A percentile compares a stretch with the other conserved stretches of the same genome.
phyloP scores from a whole-genome alignment of 2,797 vertebrate species.

The Erithacus rubecula region DNA sequence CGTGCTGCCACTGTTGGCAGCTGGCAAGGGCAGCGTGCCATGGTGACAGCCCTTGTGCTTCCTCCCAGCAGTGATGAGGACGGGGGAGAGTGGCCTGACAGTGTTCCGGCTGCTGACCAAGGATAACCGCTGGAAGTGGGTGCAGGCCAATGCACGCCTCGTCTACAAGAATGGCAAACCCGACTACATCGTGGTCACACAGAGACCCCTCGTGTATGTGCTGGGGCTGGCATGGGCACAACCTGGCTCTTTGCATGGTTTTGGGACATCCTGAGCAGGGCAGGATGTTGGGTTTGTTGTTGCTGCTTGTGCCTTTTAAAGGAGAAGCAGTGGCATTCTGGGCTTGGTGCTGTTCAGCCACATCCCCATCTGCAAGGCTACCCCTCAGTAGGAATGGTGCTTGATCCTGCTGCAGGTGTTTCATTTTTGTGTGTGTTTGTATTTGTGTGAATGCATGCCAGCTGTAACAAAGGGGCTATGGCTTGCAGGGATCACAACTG shows the following conservation, averaged over 20 bases:
- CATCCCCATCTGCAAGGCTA: neutral
- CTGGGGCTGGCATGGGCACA: neutral
- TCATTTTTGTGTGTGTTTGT: neutral
- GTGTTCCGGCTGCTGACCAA: constrained; percentile 87
- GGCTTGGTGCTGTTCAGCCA: neutral
- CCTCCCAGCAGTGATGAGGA: constrained; percentile 78
- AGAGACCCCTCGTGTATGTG: constrained; percentile 84
- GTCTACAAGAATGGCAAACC: constrained; percentile 83
- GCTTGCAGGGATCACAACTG: neutral
- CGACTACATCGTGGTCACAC: constrained; percentile 85
- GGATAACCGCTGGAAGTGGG: constrained; percentile 86
- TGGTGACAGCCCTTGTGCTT: neutral
- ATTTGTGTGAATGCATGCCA: neutral
- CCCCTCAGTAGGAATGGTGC: rapidly evolving
- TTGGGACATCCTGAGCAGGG: neutral
- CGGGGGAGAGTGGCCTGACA: constrained; percentile 83
- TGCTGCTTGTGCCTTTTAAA: neutral
- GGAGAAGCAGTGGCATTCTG: neutral
- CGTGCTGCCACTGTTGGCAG: neutral
- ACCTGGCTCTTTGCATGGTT: rapidly evolving
- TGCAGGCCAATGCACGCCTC: constrained; percentile 85
- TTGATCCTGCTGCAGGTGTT: neutral
- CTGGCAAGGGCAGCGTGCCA: rapidly evolving
- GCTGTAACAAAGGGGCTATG: neutral
- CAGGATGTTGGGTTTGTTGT: rapidly evolving